Percentiles rank a stretch among this genome's conserved stretches.
Conservation (phyloP, 2,113 vertebrate species). For the Pseudorectes ferrugineus region DNA sequence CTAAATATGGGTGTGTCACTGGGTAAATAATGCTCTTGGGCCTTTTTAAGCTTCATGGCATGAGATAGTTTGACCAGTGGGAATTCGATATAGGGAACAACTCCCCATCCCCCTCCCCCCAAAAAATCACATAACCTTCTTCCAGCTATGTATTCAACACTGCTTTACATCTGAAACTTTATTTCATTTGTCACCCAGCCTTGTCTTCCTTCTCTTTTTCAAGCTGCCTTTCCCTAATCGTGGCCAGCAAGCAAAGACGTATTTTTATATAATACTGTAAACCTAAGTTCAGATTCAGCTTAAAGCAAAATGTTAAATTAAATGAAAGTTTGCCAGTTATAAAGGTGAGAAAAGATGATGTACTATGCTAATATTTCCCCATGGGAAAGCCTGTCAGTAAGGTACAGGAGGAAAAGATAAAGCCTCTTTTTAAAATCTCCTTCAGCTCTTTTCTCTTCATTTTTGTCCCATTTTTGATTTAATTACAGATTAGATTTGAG, state of each 20-base stretch:
- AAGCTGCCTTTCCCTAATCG: not conserved
- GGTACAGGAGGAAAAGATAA: not conserved
- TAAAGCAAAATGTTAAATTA: not conserved
- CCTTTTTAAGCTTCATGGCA: not conserved
- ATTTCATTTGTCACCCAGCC: not conserved
- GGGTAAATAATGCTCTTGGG: not conserved
- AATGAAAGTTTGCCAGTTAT: not conserved
- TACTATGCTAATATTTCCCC: not conserved
- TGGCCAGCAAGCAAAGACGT: not conserved
- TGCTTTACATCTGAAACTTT: not conserved
- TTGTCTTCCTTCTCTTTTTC: not conserved
- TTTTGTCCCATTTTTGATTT: not conserved
- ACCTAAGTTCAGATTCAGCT: not conserved
- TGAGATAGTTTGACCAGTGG: not conserved
- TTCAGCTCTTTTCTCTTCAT: not conserved
- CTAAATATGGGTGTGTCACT: not conserved
- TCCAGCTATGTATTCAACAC: not conserved
- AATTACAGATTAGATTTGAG: not conserved
- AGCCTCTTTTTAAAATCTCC: not conserved
- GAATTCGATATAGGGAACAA: not conserved
- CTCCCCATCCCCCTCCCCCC: rapidly evolving
- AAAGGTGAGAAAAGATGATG: not conserved
- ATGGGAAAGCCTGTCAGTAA: not conserved
- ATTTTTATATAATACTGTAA: not conserved
- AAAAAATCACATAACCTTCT: not conserved